Conservation (phyloP, 2,797 vertebrate genomes). For the Parauchenoglanis ngamensis region DNA sequence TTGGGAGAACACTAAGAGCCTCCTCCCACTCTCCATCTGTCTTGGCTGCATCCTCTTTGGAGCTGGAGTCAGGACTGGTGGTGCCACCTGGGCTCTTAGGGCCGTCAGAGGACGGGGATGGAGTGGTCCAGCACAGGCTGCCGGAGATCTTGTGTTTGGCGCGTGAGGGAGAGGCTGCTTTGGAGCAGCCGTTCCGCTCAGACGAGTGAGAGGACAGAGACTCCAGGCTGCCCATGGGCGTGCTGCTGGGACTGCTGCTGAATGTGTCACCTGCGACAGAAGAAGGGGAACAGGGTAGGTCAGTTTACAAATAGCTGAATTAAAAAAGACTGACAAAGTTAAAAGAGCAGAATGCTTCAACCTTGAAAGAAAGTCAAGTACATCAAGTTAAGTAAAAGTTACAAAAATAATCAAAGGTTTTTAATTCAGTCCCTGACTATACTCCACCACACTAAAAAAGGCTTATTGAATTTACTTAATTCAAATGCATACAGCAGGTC, state of each 20-base stretch:
- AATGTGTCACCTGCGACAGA: slow-evolving; percentile 86
- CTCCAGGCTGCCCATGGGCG: slow-evolving; percentile 94
- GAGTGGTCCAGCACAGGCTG: slow-evolving; percentile 84
- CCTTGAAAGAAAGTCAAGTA: not conserved
- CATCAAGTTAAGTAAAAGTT: not conserved
- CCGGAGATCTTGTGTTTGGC: slow-evolving; percentile 77
- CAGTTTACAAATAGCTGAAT: not conserved
- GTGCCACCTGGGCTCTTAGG: slow-evolving; percentile 81
- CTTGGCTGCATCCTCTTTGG: slow-evolving; percentile 83
- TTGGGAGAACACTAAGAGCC: slow-evolving; percentile 75
- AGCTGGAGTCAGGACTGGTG: slow-evolving; percentile 85
- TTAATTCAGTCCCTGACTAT: not conserved
- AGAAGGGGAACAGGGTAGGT: not conserved
- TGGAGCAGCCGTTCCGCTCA: slow-evolving; percentile 87
- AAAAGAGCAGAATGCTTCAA: not conserved
- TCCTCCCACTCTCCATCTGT: slow-evolving; percentile 85
- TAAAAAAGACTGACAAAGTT: not conserved
- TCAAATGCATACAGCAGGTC: too few relatives aligned
- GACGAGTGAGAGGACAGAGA: slow-evolving; percentile 98
- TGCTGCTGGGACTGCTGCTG: slow-evolving; percentile 93
- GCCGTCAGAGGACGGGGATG: slow-evolving; percentile 81
- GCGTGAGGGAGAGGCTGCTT: slow-evolving; percentile 76
- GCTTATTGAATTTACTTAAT: too few relatives aligned
- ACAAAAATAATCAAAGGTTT: not conserved
- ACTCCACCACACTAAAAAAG: not conserved